A percentile compares a stretch with the other conserved stretches of the same genome.
phyloP scores from a whole-genome alignment of 2,113 vertebrate species.

The Danio rerio region GRCz12tu NC_133200.1:26605001-26605500 shows the following conservation, averaged over 20 bases:
- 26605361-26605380: not conserved
- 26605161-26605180: too few species aligned
- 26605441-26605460: not conserved
- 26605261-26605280: not conserved
- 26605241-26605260: not conserved
- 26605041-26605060: too few species aligned
- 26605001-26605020: too few species aligned
- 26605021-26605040: too few species aligned
- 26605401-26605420: not conserved
- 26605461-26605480: not conserved
- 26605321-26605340: not conserved
- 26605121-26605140: too few species aligned
- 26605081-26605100: too few species aligned
- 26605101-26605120: too few species aligned
- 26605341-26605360: not conserved
- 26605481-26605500: not conserved
- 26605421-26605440: not conserved
- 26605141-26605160: too few species aligned
- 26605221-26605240: not conserved
- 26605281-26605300: not conserved
- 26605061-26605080: too few species aligned
- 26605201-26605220: not conserved
- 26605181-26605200: not conserved
- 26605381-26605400: not conserved
- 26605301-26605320: not conserved